A percentile compares a stretch with the other conserved stretches of the same genome.
These are phyloP conservation scores for Suricata suricatta DNA, from an alignment of 2,113 vertebrate species.

Conservation along the genomic window DNA sequence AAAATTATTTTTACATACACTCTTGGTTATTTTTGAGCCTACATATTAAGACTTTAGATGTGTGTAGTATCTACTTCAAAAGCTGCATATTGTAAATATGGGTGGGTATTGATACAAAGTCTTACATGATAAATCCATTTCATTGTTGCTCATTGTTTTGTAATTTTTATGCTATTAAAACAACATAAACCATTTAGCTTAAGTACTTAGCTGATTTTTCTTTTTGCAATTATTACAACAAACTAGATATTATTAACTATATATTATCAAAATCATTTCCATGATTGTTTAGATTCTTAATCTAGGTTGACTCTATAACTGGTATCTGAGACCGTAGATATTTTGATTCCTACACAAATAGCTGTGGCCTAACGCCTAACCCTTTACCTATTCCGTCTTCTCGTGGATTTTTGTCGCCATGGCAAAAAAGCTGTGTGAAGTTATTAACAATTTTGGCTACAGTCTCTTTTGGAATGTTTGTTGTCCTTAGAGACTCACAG, in stretches of 20 bases:
- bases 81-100: background rate
- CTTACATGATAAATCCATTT: slow-evolving; percentile 18
- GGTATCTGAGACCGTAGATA: background rate
- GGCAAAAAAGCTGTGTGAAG: slow-evolving; percentile 39
- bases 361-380: background rate
- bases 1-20: background rate
- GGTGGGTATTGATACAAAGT: background rate
- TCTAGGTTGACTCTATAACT: slow-evolving; percentile 15
- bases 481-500: slow-evolving; percentile 65
- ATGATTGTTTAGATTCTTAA: slow-evolving; percentile 6
- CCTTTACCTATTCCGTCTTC: background rate
- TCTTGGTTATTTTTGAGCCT: background rate
- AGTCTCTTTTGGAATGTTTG: slow-evolving; percentile 69
- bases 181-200: background rate
- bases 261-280: background rate
- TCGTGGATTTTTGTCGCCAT: slow-evolving; percentile 13
- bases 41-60: slow-evolving; percentile 3
- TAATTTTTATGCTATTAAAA: background rate
- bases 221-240: background rate
- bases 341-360: background rate
- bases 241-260: background rate
- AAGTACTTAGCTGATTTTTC: background rate
- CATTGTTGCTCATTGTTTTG: background rate
- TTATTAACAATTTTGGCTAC: slow-evolving; percentile 64
- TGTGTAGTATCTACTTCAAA: background rate